A percentile compares a stretch with the other conserved stretches of the same genome.
Evolutionary conservation across 2,888 invertebrate species (phyloP).

Genomic region (Argyresthia albistria): DNA sequence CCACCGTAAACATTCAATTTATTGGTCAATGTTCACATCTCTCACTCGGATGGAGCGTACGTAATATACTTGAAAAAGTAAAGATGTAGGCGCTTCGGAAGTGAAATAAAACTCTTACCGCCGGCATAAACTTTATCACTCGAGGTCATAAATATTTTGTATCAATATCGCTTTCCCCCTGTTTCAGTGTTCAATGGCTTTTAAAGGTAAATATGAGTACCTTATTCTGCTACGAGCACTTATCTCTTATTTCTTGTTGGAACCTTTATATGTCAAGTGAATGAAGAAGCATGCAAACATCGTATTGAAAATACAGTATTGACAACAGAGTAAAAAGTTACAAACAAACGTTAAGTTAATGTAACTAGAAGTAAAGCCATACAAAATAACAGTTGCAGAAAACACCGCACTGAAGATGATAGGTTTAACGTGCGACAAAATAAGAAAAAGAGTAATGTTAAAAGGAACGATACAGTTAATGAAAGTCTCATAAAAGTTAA

Average conservation of each 20-base stretch:
- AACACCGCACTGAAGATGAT: not conserved
- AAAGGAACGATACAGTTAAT: slow-evolving; percentile 54
- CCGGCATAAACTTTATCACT: slow-evolving; percentile 59
- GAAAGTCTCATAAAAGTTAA: slow-evolving; percentile 50
- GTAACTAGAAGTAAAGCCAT: not conserved
- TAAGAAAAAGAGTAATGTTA: not conserved
- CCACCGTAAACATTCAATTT: slow-evolving; percentile 5
- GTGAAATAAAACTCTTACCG: slow-evolving; percentile 60
- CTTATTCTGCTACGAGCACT: not conserved
- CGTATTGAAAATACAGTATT: too few relatives aligned
- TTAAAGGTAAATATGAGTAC: slow-evolving; percentile 19
- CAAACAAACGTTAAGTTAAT: too few relatives aligned
- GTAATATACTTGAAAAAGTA: slow-evolving; percentile 12
- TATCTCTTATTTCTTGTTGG: not conserved
- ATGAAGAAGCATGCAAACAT: too few relatives aligned
- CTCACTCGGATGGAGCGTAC: slow-evolving; percentile 11
- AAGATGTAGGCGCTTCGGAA: slow-evolving; percentile 33
- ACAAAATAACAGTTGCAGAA: not conserved
- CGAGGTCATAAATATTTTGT: slow-evolving; percentile 58
- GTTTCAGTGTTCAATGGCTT: slow-evolving; percentile 21
- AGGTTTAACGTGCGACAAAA: not conserved
- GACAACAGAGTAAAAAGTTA: too few relatives aligned
- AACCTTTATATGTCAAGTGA: too few relatives aligned
- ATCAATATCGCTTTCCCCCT: slow-evolving; percentile 40
- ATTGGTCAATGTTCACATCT: slow-evolving; percentile 9